Base-by-base conservation (phyloP, 2,797 vertebrate species). In the Sebastes nivosus region DNA sequence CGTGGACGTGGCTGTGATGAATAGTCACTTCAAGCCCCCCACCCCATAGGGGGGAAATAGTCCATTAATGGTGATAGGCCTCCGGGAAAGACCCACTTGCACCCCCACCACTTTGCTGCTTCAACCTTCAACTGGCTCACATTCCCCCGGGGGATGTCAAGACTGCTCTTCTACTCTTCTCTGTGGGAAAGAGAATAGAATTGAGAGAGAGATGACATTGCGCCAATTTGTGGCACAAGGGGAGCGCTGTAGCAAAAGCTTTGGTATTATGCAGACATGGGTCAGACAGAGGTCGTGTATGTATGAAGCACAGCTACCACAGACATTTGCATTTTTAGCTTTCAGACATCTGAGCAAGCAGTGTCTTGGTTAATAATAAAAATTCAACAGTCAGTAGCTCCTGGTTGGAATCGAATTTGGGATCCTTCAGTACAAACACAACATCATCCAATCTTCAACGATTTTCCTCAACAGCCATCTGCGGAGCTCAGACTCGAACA, bases 1-100 rank as follows among this genome's bases (percentile, higher is more conserved):
- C 70, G 77, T 89, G 93, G 91, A 94, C 67, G 32, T 84, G 83
- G 66, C 80, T 80, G 75, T 95, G 95, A 96, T 95, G 84, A 93
- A 95, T 92, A 89, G 90, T 89, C 87, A 88, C 93, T 93, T 91
- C 54, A 82, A 93, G 92, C 79, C 90, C 87, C 4, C 85, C 77
- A 68, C 86, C 67, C 83, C 78, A 79, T 74, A 87, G 82, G 83
- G 34, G 92, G 95, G 94, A 93, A 95, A 95, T 87, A 93, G 91
- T 88, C 93, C 92, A 95, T 95, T 96, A 94, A 89, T 82, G 83
- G 90, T 86, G 88, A 94, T 80, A 77, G 88, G 89, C 90, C 83
- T 89, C 72, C 58, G 90, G 90, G 89, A 88, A 85, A 88, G 72
- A 82, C 81, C 76, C 59, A 61, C 74, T 77, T 12, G 10, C 25